A percentile compares a stretch with the other conserved stretches of the same genome.
Conservation (phyloP, 2,797 vertebrate species). For the Salmo trutta region DNA sequence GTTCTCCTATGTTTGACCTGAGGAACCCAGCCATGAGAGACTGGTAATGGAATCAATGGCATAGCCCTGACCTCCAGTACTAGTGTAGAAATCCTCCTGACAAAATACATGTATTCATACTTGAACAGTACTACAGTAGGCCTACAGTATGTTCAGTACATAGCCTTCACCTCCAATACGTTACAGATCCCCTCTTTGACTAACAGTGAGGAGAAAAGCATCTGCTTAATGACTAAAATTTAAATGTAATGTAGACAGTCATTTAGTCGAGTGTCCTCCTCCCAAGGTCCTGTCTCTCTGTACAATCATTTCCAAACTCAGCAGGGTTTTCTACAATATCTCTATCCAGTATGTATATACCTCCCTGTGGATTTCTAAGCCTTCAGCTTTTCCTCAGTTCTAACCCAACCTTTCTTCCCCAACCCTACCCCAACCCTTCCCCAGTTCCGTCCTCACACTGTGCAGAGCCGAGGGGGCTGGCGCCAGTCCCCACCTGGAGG, state of each 20-base stretch:
- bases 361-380: background rate
- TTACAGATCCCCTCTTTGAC: no score
- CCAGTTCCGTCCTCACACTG: constrained; percentile 19
- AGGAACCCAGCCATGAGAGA: constrained; percentile 73
- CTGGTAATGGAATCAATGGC: constrained; percentile 64
- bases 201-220: constrained; percentile 14
- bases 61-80: background rate
- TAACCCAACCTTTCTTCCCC: background rate
- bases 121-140: background rate
- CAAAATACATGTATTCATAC: background rate
- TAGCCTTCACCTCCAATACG: background rate
- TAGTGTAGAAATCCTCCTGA: background rate
- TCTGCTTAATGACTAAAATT: constrained; percentile 20
- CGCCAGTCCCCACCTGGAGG: background rate
- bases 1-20: constrained; percentile 79
- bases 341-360: background rate
- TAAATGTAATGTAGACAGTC: background rate
- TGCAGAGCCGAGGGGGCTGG: background rate
- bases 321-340: background rate
- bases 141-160: background rate
- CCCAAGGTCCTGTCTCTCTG: constrained; percentile 10
- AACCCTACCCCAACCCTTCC: constrained; percentile 15
- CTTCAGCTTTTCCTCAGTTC: background rate
- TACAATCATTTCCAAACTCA: constrained; percentile 5
- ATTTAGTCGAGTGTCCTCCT: background rate